Conservation (phyloP, 2,888 invertebrate genomes). For the Cenopis cana region DNA sequence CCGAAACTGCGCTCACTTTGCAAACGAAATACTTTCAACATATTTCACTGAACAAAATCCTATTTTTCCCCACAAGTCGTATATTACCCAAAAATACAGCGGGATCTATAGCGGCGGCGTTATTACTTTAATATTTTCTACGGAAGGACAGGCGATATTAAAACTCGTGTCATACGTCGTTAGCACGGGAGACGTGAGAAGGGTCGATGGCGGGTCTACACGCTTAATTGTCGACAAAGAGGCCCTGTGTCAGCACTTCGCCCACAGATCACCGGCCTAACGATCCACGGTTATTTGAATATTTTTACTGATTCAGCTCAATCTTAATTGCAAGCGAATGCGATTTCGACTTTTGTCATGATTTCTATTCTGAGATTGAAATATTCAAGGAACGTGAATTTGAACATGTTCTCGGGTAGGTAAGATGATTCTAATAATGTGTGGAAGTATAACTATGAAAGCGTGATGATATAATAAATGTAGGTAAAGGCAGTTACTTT, state of each 20-base stretch:
- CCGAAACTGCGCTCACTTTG: background rate
- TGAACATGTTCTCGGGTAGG: background rate
- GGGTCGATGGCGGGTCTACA: conserved; percentile 59
- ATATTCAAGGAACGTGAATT: background rate
- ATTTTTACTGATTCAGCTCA: conserved; percentile 35
- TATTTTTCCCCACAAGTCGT: conserved; percentile 29
- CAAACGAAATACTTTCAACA: background rate
- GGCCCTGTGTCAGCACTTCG: conserved; percentile 69
- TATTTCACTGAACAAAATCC: conserved; percentile 19
- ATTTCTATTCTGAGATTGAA: background rate
- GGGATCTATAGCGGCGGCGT: conserved; percentile 31
- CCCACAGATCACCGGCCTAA: conserved; percentile 60
- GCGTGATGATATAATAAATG: too few species aligned
- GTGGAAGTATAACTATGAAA: too few species aligned
- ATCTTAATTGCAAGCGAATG: conserved; percentile 23
- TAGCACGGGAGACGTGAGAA: conserved; percentile 53
- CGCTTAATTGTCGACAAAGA: conserved; percentile 55
- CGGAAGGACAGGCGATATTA: conserved; percentile 43
- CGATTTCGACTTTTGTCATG: background rate
- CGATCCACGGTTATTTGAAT: conserved; percentile 56
- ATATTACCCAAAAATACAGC: conserved; percentile 38
- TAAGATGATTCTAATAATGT: too few species aligned
- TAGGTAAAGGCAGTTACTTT: too few species aligned
- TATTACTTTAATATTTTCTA: conserved; percentile 45
- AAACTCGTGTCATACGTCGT: conserved; percentile 45